Evolutionary conservation across 2,888 invertebrate species (phyloP).

Genomic region (Lasioglossum leucozonium): DNA sequence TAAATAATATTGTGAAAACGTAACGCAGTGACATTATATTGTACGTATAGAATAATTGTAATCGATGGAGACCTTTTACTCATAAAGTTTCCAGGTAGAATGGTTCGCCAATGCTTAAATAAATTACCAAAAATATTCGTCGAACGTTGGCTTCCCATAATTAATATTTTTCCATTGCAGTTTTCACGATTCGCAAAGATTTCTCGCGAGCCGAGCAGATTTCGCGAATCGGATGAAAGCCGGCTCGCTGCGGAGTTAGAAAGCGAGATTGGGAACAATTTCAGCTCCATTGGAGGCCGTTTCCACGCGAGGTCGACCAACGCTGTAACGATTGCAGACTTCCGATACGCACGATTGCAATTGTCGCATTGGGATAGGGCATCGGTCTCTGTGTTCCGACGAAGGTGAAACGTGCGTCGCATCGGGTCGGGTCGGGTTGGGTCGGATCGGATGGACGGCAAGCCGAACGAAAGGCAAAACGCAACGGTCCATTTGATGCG

Average conservation of each 20-base stretch:
- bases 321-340: conserved; percentile 55
- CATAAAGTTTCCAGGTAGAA: no score
- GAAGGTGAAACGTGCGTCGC: conserved; percentile 28
- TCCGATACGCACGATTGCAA: conserved; percentile 59
- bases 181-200: neutral
- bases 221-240: conserved; percentile 29
- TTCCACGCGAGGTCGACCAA: conserved; percentile 34
- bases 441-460: neutral
- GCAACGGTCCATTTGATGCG: neutral
- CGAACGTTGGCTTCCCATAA: no score
- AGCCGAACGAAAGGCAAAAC: neutral
- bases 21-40: no score
- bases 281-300: conserved; percentile 41
- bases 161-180: no score
- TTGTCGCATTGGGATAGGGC: conserved; percentile 39
- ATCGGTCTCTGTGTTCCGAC: conserved; percentile 14
- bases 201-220: neutral
- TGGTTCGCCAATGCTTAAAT: no score
- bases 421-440: neutral
- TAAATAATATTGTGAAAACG: no score
- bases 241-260: conserved; percentile 3
- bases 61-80: no score
- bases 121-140: no score
- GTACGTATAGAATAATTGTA: no score
- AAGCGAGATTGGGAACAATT: conserved; percentile 25